Base-by-base conservation (phyloP, 2,797 vertebrate species). In the Halcyon chelicuti region DNA sequence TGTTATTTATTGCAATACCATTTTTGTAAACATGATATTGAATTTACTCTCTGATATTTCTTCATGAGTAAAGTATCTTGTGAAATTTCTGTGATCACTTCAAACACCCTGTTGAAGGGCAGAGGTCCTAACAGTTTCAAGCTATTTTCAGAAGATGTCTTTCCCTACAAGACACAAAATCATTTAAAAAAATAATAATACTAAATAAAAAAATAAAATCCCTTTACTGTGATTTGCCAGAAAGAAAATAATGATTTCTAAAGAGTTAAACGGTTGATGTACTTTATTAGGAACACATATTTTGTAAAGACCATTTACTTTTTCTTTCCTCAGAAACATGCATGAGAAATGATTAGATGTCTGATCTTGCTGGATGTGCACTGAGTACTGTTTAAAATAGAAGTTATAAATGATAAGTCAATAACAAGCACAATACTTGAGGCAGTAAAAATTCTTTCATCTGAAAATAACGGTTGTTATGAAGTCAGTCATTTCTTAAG, bases 391-490 rank as follows among this genome's bases (percentile, higher is more conserved):
- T 42, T 88, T 65, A 67, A 95, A 93, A 85, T 25, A 18, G 74
- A 93, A 71, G 20, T 58, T 51, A 61, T 21, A 68, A 86, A 76
- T 76, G 67, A 84, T 42, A 71, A 66, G 55, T 79, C 23, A 65
- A 26, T 58, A 88, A 78, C 29, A 93, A 87, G 29, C 33, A 74
- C 9, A 73, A 62, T 33, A 92, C 65, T 61, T 31, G 35, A 88
- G 60, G 76, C 63, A 88, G 67, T 58, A 87, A 40, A 95, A 87
- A 67, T 44, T 77, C 15, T 39, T 95, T 74, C 33, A 66, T 79
- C 83, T 74, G 71, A 94, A 94, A 96, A 74, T 57, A 88, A 61
- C 62, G 82, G 63, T 84, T 28, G 88, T 81, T 86, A 76, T 5
- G 26, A 92, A 92, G 25, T 52, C 60, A 81, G 57, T 73, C 0